A percentile compares a stretch with the other conserved stretches of the same genome.
These are phyloP conservation scores for Cliona cf. orientalis DNA, from an alignment of 37 sponge, comb jelly and placozoan genomes.

Conservation along the genomic window DNA sequence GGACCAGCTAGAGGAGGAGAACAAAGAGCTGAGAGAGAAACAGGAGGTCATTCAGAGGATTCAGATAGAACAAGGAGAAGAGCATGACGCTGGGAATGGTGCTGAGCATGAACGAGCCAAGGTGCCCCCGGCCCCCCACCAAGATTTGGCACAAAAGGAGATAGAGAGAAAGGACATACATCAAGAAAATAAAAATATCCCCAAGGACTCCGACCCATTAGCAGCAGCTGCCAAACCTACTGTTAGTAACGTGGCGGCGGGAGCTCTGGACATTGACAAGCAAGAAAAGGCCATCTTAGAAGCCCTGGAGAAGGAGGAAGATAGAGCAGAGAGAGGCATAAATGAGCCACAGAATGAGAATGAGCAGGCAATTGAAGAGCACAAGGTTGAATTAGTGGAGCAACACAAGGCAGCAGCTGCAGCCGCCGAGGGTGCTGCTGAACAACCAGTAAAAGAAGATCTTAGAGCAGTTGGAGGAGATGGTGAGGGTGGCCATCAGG, in stretches of 20 bases:
- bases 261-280: background rate
- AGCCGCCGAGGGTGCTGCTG: no score
- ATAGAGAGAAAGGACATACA: background rate
- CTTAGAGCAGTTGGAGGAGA: background rate
- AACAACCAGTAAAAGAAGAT: no score
- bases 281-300: background rate
- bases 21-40: conserved; percentile 32
- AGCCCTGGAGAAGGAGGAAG: no score
- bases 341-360: no score
- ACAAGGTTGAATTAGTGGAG: no score
- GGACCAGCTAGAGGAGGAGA: conserved; percentile 40
- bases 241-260: no score
- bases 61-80: background rate
- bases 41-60: conserved; percentile 6
- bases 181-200: background rate
- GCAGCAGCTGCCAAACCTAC: no score
- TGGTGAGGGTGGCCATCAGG: background rate
- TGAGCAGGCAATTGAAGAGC: no score
- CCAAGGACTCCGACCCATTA: no score
- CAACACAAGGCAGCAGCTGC: no score
- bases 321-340: no score
- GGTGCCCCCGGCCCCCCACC: background rate
- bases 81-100: conserved; percentile 5
- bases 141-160: background rate
- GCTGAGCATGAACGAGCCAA: background rate